These are phyloP conservation scores for Oscarella lobularis DNA, from an alignment of 37 sponge, comb jelly and placozoan genomes.

Conservation along the genomic window DNA sequence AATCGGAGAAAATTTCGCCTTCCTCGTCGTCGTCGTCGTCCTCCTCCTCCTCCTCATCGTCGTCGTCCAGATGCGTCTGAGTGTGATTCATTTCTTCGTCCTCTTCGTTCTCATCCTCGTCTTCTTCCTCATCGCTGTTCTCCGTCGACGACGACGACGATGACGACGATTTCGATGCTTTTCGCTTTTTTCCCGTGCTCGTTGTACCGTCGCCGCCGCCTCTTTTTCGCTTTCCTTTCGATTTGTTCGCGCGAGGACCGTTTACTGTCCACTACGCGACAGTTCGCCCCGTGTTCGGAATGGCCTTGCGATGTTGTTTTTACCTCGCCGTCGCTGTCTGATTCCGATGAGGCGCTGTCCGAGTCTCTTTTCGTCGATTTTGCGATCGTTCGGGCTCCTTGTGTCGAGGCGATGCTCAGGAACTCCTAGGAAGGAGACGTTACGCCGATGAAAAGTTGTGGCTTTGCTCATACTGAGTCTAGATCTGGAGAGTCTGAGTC, in stretches of 20 bases:
- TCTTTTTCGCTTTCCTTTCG: not conserved
- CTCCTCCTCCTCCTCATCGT: too few species aligned
- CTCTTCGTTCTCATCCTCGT: conserved; percentile 8
- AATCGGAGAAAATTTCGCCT: conserved; percentile 10
- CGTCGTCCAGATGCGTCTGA: not conserved
- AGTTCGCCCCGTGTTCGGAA: too few species aligned
- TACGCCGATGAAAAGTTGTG: too few species aligned
- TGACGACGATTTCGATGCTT: not conserved
- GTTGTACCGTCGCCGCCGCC: not conserved
- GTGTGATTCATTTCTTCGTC: conserved; percentile 2
- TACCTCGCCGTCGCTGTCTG: conserved; percentile 74
- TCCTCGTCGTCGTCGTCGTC: conserved; percentile 3
- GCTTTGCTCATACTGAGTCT: too few species aligned
- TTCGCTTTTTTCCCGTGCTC: not conserved
- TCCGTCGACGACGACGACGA: not conserved
- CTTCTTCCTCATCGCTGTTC: not conserved
- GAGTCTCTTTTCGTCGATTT: conserved; percentile 51
- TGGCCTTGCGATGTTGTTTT: too few species aligned
- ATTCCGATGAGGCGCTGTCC: conserved; percentile 50
- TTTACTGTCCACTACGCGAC: conserved; percentile 16
- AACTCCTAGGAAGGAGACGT: too few species aligned
- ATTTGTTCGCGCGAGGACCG: not conserved
- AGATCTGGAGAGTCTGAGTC: too few species aligned
- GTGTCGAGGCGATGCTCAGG: too few species aligned
- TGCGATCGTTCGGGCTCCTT: too few species aligned